Percentiles rank a stretch among this genome's conserved stretches.
Evolutionary conservation across 2,113 vertebrate genomes (phyloP).

Genomic region (Phyllostomus hastatus): DNA sequence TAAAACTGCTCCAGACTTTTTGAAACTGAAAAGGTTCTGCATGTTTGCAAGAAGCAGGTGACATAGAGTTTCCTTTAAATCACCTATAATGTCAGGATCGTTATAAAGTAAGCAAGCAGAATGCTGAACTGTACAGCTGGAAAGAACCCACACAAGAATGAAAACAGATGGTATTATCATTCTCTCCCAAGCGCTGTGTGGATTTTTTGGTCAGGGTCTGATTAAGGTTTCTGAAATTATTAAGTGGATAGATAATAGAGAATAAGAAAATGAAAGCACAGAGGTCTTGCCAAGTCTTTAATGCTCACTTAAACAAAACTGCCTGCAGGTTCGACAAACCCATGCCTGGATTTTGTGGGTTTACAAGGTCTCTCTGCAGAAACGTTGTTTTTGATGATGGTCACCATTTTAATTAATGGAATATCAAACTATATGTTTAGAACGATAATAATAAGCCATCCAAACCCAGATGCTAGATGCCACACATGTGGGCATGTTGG

Average conservation of each 20-base stretch:
- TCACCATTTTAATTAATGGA: conserved; percentile 65
- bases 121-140: conserved; percentile 38
- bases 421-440: conserved; percentile 61
- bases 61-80: conserved; percentile 23
- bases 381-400: conserved; percentile 61
- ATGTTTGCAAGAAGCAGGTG: not conserved
- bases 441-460: conserved; percentile 49
- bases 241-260: conserved; percentile 71
- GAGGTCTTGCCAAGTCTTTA: conserved; percentile 59
- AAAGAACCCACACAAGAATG: conserved; percentile 48
- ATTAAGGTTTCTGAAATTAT: conserved; percentile 68
- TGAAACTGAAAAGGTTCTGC: not conserved
- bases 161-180: conserved; percentile 64
- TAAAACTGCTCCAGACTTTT: not conserved
- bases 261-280: conserved; percentile 64
- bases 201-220: conserved; percentile 61
- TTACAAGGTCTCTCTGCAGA: conserved; percentile 42
- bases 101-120: conserved; percentile 48
- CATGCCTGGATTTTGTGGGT: conserved; percentile 59
- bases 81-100: not conserved
- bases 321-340: conserved; percentile 62
- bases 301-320: conserved; percentile 66
- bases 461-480: conserved; percentile 42
- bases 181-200: conserved; percentile 56
- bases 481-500: conserved; percentile 47